A percentile compares a stretch with the other conserved stretches of the same genome.
phyloP scores from a whole-genome alignment of 1,140 invertebrate genomes.

The Druon quercuslanigerum region DNA sequence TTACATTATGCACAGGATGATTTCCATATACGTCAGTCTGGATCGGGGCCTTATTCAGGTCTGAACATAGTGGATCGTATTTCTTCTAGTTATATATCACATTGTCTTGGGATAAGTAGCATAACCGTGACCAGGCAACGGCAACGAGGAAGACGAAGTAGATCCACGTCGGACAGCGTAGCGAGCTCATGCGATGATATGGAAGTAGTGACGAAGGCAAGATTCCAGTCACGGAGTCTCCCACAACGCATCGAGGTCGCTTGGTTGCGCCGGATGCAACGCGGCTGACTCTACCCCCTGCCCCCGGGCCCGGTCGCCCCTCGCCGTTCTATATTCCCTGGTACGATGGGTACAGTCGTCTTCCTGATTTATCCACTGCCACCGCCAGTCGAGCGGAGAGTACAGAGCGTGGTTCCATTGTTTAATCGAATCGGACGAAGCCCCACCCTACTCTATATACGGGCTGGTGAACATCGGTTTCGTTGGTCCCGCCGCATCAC shows the following conservation, averaged over 20 bases:
- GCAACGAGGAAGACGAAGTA: slow-evolving; percentile 50
- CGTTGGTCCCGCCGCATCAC: slow-evolving; percentile 43
- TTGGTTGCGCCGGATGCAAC: slow-evolving; percentile 66
- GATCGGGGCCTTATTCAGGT: slow-evolving; percentile 4
- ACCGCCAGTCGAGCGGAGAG: slow-evolving; percentile 61
- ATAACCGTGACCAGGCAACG: slow-evolving; percentile 19
- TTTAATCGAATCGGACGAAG: slow-evolving; percentile 66
- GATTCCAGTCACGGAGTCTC: slow-evolving; percentile 72
- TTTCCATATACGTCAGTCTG: neutral
- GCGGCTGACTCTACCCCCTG: slow-evolving; percentile 57
- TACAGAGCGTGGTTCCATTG: slow-evolving; percentile 64
- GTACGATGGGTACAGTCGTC: slow-evolving; percentile 66
- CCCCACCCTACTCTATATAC: slow-evolving; percentile 38
- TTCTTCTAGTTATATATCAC: slow-evolving; percentile 51
- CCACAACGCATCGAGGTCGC: slow-evolving; percentile 71
- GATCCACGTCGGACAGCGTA: slow-evolving; percentile 40
- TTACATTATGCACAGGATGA: neutral
- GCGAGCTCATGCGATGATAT: slow-evolving; percentile 33
- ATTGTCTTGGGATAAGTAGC: slow-evolving; percentile 21
- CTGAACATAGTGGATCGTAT: slow-evolving; percentile 41
- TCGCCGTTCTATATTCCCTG: slow-evolving; percentile 57
- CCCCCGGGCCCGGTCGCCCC: slow-evolving; percentile 47
- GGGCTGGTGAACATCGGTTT: slow-evolving; percentile 37
- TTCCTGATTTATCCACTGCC: slow-evolving; percentile 74
- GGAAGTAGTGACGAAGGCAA: slow-evolving; percentile 55